A percentile compares a stretch with the other conserved stretches of the same genome.
Evolutionary conservation across 2,888 invertebrate genomes (phyloP).

Genomic region (Ecliptopera silaceata): DNA sequence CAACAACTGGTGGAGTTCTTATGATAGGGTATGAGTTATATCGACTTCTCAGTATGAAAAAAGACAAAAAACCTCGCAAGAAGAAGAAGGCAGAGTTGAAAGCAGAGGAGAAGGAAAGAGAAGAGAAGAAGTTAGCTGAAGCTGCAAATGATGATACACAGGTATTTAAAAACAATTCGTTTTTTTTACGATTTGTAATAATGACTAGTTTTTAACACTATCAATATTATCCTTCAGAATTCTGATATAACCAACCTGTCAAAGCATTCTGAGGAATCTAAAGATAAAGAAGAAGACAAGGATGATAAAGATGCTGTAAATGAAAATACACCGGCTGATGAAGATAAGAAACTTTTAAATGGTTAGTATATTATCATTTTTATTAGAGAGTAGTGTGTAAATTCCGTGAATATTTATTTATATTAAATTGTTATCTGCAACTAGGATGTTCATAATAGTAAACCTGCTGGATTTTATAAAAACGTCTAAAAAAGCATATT

Average conservation of each 20-base stretch:
- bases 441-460: too few species aligned
- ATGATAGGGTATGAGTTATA: conserved; percentile 99
- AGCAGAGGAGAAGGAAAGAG: conserved; percentile 62
- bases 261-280: conserved; percentile 63
- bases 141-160: conserved; percentile 68
- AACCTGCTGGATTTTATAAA: too few species aligned
- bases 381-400: background rate
- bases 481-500: too few species aligned
- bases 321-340: conserved; percentile 75
- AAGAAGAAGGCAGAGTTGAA: conserved; percentile 73
- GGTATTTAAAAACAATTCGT: too few species aligned
- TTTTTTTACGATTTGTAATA: too few species aligned
- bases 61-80: conserved; percentile 83
- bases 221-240: conserved; percentile 42
- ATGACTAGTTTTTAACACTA: background rate
- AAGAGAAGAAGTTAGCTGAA: conserved; percentile 59
- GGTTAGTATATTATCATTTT: too few species aligned
- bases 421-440: too few species aligned
- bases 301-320: conserved; percentile 83
- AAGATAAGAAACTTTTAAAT: conserved; percentile 89
- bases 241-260: conserved; percentile 57
- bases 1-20: conserved; percentile 93
- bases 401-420: too few species aligned
- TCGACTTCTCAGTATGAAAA: conserved; percentile 92
- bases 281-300: conserved; percentile 66